Percentiles rank a stretch among this genome's conserved stretches.
These are phyloP conservation scores for Rhinolophus sinicus DNA, from an alignment of 2,113 vertebrate genomes.

Conservation along the genomic window DNA sequence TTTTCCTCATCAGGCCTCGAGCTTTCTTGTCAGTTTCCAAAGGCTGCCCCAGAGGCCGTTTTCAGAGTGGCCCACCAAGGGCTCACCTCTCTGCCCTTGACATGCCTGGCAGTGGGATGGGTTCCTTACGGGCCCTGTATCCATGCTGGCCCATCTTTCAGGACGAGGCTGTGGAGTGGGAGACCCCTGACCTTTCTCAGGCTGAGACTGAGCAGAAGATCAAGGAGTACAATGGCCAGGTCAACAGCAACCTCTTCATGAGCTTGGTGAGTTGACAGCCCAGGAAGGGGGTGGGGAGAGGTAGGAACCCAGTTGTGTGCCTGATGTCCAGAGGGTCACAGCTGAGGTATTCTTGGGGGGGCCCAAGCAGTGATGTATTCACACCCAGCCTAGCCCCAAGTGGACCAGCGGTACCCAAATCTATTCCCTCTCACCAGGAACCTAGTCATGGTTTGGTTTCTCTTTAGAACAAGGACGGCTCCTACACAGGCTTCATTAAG, in stretches of 20 bases:
- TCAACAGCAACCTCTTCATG: slow-evolving; percentile 97
- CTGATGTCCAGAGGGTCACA: not conserved
- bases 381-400: not conserved
- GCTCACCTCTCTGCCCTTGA: not conserved
- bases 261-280: slow-evolving; percentile 87
- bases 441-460: not conserved
- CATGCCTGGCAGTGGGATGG: not conserved
- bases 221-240: slow-evolving; percentile 96
- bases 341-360: not conserved
- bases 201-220: slow-evolving; percentile 93
- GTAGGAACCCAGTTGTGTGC: not conserved
- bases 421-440: not conserved
- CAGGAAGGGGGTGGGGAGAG: fast-evolving
- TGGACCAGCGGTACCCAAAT: not conserved
- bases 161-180: slow-evolving; percentile 92
- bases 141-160: slow-evolving; percentile 74
- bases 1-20: not conserved
- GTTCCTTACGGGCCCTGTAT: not conserved
- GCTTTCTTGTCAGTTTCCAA: not conserved
- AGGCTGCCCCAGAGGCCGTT: not conserved
- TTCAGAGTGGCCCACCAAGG: not conserved
- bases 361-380: not conserved
- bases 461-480: slow-evolving; percentile 93
- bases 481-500: slow-evolving; percentile 98
- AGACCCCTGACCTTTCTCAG: slow-evolving; percentile 89